Evolutionary conservation across 1,140 invertebrate species (phyloP), one percentile per base, ranked within the genome.

Genomic region (Neuroterus valhalla): DNA sequence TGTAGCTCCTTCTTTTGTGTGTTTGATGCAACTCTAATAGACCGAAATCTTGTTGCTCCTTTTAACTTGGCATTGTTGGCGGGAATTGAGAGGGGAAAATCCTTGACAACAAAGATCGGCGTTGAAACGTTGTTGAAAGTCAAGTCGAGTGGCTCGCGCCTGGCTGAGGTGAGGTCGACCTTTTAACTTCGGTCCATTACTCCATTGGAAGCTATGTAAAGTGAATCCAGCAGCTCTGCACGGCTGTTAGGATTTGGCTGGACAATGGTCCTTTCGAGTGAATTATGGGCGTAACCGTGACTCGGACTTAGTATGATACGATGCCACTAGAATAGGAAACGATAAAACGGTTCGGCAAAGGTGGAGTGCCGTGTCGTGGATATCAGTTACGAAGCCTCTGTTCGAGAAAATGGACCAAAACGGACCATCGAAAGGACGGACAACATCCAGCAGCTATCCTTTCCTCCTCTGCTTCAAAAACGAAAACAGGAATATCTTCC

Each of bases 241-340:
- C 55, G 55, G 55, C 55, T 62, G 55, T 62, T 62, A 62, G 55
- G 14, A 31, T 26, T 62, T 26, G 55, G 52, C 21, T 55, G 52
- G 55, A 62, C 55, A 62, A 62, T 62, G 21, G 55, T 62, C 21
- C 55, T 62, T 62, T 62, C 55, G 55, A 62, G 23, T 62, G 55
- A 62, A 62, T 38, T 62, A 62, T 62, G 55, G 55, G 55, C 55
- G 55, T 62, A 62, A 15, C 55, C 55, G 55, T 62, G 55, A 62
- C 55, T 62, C 23, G 55, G 55, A 26, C 55, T 62, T 62, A 62
- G 26, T 23, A 62, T 26, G 55, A 62, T 62, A 62, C 55, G 23
- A 62, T 62, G 55, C 26, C 55, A 62, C 55, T 31, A 62, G 55
- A 62, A 62, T 62, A 62, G 55, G 26, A 15, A 62, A 62, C 55